Evolutionary conservation across 1,140 invertebrate species (phyloP).

Genomic region (Hesperophylax magnus): DNA sequence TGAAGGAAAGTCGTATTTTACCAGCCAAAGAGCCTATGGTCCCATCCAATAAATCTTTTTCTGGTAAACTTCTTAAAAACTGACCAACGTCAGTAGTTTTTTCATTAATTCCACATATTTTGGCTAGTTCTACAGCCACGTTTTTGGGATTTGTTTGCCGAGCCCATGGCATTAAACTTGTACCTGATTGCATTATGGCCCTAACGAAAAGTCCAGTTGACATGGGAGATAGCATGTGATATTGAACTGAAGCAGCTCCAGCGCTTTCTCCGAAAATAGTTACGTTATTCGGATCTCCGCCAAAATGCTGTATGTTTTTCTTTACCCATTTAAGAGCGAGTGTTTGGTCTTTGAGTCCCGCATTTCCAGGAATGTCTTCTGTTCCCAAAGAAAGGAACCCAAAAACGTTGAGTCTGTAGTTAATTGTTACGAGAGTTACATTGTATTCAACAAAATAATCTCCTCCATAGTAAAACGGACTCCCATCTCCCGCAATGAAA

Average conservation of each 20-base stretch:
- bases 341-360: conserved; percentile 56
- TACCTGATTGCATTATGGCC: conserved; percentile 70
- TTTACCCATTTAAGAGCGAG: conserved; percentile 68
- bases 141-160: conserved; percentile 66
- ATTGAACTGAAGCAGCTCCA: conserved; percentile 39
- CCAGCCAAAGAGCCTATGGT: conserved; percentile 55
- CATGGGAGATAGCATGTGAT: conserved; percentile 49
- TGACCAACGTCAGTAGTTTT: conserved; percentile 61
- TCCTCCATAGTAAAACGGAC: conserved; percentile 54
- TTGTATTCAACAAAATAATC: conserved; percentile 66
- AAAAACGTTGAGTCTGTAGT: conserved; percentile 68
- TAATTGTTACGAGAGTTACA: conserved; percentile 67
- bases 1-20: conserved; percentile 38
- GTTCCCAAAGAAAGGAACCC: conserved; percentile 73
- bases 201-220: conserved; percentile 58
- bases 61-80: conserved; percentile 49
- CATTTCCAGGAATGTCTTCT: conserved; percentile 59
- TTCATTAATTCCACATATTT: conserved; percentile 67
- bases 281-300: conserved; percentile 65
- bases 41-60: conserved; percentile 56
- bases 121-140: conserved; percentile 69
- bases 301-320: conserved; percentile 65
- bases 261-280: conserved; percentile 62
- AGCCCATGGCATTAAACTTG: conserved; percentile 74
- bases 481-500: conserved; percentile 61